These are phyloP conservation scores for Malacoctenus gilli DNA, from an alignment of 2,797 vertebrate genomes.

Conservation along the genomic window DNA sequence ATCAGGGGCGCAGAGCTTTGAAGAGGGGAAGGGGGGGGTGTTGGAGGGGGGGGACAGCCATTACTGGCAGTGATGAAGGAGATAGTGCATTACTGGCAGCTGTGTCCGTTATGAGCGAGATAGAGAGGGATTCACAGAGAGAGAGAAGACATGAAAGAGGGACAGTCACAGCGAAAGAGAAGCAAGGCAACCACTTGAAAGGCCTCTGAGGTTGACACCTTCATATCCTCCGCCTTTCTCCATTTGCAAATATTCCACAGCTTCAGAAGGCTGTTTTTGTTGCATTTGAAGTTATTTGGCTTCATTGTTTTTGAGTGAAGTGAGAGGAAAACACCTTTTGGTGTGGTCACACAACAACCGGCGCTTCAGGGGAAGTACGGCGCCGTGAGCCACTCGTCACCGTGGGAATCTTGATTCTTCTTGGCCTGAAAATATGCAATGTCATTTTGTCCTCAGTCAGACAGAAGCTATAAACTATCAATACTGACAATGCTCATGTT, in stretches of 20 bases:
- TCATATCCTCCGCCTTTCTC: constrained; percentile 69
- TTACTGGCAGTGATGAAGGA: constrained; percentile 85
- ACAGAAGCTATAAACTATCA: too few species aligned
- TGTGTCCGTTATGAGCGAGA: constrained; percentile 83
- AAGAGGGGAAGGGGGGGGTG: constrained; percentile 33
- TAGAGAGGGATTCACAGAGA: constrained; percentile 81
- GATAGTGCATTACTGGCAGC: constrained; percentile 83
- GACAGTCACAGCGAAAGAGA: constrained; percentile 83
- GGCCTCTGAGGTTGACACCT: constrained; percentile 84
- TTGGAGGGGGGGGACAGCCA: constrained; percentile 56
- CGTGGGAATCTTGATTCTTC: constrained; percentile 32
- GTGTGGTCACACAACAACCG: constrained; percentile 35
- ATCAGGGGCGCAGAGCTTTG: constrained; percentile 40
- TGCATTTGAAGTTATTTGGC: constrained; percentile 59
- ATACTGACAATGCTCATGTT: too few species aligned
- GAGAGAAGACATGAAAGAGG: constrained; percentile 79
- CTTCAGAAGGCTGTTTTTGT: constrained; percentile 44
- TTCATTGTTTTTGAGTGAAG: constrained; percentile 57
- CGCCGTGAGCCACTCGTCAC: constrained; percentile 13
- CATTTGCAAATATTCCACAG: constrained; percentile 81
- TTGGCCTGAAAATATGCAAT: not conserved
- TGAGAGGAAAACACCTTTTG: constrained; percentile 67
- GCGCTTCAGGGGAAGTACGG: constrained; percentile 68
- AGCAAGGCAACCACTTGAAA: constrained; percentile 85
- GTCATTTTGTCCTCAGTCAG: too few species aligned